phyloP scores from a whole-genome alignment of 1,140 invertebrate species.

The Propsilocerus akamusi region DNA sequence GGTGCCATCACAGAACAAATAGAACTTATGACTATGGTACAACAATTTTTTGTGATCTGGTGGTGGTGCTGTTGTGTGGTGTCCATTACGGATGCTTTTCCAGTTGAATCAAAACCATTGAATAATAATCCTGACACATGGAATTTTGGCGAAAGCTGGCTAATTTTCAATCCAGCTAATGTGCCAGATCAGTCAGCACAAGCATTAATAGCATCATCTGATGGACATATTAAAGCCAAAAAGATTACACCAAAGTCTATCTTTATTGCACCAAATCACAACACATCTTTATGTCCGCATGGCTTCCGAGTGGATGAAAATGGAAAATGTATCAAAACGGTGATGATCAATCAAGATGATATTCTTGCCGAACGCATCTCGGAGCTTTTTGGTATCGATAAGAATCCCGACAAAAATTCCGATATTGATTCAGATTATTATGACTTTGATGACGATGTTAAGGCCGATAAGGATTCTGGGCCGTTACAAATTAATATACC shows the following conservation, averaged over 20 bases:
- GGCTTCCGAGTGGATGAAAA: not conserved
- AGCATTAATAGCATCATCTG: not conserved
- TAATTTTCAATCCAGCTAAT: not conserved
- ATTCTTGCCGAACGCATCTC: not conserved
- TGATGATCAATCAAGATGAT: not conserved
- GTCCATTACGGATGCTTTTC: not conserved
- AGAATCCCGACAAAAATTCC: not conserved
- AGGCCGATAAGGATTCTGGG: not conserved
- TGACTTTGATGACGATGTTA: not conserved
- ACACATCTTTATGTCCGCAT: not conserved
- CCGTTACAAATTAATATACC: not conserved
- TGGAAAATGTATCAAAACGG: not conserved
- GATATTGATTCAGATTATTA: not conserved
- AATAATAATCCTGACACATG: not conserved
- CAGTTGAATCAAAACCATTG: not conserved
- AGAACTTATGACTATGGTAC: not conserved
- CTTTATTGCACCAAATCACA: not conserved
- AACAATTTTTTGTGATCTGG: not conserved
- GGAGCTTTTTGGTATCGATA: not conserved
- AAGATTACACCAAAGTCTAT: slow-evolving; percentile 1
- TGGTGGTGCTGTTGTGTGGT: not conserved
- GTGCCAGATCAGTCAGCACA: not conserved
- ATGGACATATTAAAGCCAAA: not conserved
- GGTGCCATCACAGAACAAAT: not conserved
- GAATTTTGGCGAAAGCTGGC: not conserved